Base-by-base conservation (phyloP, 2,888 invertebrate genomes). In the Patella depressa region DNA sequence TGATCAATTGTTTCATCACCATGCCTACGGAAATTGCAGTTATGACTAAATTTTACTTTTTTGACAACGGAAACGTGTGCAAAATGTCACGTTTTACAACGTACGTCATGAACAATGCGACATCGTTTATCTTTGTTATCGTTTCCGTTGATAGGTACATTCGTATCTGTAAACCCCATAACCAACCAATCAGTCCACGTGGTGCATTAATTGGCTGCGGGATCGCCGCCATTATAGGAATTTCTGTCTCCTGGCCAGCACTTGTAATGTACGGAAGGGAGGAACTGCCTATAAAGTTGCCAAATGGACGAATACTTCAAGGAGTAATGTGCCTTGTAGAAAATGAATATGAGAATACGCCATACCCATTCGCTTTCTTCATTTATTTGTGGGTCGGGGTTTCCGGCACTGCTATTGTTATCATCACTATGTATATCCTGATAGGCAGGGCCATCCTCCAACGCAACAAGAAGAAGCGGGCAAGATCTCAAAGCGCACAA, bases 111-210 rank as follows among this genome's bases (percentile, higher is more conserved):
- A 84, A 80, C 77, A 82, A 83, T 71, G 71, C 82, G 5, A 79
- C 82, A 0, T 79, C 81, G 14, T 82, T 78, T 17, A 78, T 83
- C 34, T 75, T 83, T 17, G 75, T 84, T 4, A 77, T 79, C 54
- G 81, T 84, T 11, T 82, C 84, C 54, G 75, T 81, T 19, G 84
- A 84, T 74, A 77, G 84, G 2, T 84, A 82, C 75, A 79, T 83
- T 19, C 79, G 83, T 14, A 83, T 84, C 55, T 84, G 84, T 69
- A 80, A 77, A 54, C 81, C 83, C 3, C 77, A 82, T 65, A 57
- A 75, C 3, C 74, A 71, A 54, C 73, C 79, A 45, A 78, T 83
- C 53, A 77, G 79, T 7, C 34, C 74, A 1, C 70, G 53, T 12
- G 77, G 76, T 7, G 81, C 84, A 0, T 81, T 83, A 75, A 53